Evolutionary conservation across 2,797 vertebrate genomes (phyloP).

Genomic region (Austrolebias charrua): DNA sequence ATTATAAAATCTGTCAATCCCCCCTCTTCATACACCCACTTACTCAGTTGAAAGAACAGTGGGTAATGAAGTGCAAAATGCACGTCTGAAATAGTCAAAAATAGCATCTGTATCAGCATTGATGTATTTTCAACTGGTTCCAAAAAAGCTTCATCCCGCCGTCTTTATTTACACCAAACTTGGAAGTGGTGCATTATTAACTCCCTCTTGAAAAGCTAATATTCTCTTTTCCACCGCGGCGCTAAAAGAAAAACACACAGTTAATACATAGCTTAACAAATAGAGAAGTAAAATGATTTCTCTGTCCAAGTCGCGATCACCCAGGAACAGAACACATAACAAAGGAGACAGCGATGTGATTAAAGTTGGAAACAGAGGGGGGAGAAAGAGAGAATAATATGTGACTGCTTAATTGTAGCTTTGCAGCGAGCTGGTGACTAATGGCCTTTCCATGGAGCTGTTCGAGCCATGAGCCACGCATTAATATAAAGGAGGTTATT

Average conservation of each 20-base stretch:
- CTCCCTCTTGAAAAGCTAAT: constrained; percentile 29
- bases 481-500: constrained; percentile 82
- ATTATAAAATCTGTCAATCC: constrained; percentile 74
- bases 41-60: constrained; percentile 62
- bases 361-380: constrained; percentile 64
- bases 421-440: constrained; percentile 77
- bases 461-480: constrained; percentile 76
- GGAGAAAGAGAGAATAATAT: constrained; percentile 66
- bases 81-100: constrained; percentile 61
- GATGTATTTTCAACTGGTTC: constrained; percentile 34
- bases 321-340: constrained; percentile 67
- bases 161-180: constrained; percentile 24
- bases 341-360: constrained; percentile 69
- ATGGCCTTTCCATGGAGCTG: constrained; percentile 76
- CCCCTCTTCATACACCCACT: constrained; percentile 61
- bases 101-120: constrained; percentile 50
- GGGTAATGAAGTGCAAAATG: constrained; percentile 59
- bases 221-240: constrained; percentile 23
- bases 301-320: constrained; percentile 60
- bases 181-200: constrained; percentile 21
- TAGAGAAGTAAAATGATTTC: constrained; percentile 69
- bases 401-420: constrained; percentile 78
- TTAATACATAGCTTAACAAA: constrained; percentile 67
- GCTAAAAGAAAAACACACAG: constrained; percentile 24
- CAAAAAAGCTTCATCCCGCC: constrained; percentile 13